These are phyloP conservation scores for Orientallactaga sibirica DNA, from an alignment of 2,797 vertebrate genomes.

Conservation along the genomic window DNA sequence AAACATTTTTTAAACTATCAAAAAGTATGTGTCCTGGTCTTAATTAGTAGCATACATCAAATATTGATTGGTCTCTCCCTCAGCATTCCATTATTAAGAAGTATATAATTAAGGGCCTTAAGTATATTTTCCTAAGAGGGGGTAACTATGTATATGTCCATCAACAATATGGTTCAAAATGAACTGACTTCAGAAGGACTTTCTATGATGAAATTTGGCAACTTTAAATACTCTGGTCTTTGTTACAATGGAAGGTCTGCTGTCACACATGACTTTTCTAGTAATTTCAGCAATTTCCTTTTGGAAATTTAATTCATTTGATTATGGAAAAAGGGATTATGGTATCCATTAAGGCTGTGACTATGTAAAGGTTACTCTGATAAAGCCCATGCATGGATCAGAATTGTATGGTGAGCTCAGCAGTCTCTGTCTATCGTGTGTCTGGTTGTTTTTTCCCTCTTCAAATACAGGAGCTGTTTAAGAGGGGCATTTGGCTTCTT, in stretches of 20 bases:
- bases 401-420: conserved; percentile 88
- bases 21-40: conserved; percentile 86
- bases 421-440: conserved; percentile 87
- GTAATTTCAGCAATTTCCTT: conserved; percentile 84
- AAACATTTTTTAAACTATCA: conserved; percentile 78
- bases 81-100: conserved; percentile 72
- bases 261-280: conserved; percentile 82
- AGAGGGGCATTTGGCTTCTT: conserved; percentile 88
- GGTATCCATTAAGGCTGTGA: conserved; percentile 87
- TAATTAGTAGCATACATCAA: conserved; percentile 85
- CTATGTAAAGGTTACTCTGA: conserved; percentile 86
- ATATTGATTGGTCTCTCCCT: conserved; percentile 85
- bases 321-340: conserved; percentile 85
- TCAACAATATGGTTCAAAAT: conserved; percentile 31
- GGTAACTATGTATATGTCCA: conserved; percentile 5
- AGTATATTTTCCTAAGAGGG: conserved; percentile 81
- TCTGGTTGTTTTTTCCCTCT: conserved; percentile 83
- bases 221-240: conserved; percentile 78
- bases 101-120: conserved; percentile 75
- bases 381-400: conserved; percentile 91
- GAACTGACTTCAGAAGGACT: conserved; percentile 74
- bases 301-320: conserved; percentile 81
- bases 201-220: conserved; percentile 75
- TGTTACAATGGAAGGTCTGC: conserved; percentile 86
- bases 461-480: conserved; percentile 91